These are phyloP conservation scores for Adelognathus sp. DNA, from an alignment of 2,888 invertebrate genomes.

Conservation along the genomic window DNA sequence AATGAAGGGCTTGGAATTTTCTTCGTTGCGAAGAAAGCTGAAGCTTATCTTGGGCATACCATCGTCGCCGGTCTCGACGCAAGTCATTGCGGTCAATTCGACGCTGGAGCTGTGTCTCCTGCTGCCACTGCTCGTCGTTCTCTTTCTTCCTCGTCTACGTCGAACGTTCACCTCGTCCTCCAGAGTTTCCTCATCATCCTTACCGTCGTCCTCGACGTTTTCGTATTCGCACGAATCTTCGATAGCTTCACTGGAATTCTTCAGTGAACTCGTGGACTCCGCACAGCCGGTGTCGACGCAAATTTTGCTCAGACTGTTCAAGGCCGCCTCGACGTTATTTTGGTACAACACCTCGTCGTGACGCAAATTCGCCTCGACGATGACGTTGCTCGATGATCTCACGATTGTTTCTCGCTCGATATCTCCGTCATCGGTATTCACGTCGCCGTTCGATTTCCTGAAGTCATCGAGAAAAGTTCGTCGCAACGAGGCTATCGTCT, in stretches of 20 bases:
- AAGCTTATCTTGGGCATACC: slow-evolving; percentile 76
- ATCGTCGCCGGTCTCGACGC: slow-evolving; percentile 69
- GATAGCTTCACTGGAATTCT: slow-evolving; percentile 26
- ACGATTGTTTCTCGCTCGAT: not conserved
- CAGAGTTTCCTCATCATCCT: not conserved
- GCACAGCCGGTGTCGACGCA: slow-evolving; percentile 48
- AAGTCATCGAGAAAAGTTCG: slow-evolving; percentile 56
- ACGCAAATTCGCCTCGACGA: not conserved
- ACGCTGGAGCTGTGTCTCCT: slow-evolving; percentile 72
- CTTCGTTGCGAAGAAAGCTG: slow-evolving; percentile 71
- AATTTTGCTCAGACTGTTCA: slow-evolving; percentile 61
- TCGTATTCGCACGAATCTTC: slow-evolving; percentile 26
- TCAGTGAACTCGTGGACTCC: slow-evolving; percentile 36
- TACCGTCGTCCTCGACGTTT: not conserved
- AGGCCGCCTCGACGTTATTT: slow-evolving; percentile 65
- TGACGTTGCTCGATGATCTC: not conserved
- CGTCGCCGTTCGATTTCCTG: slow-evolving; percentile 37
- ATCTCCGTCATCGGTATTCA: slow-evolving; percentile 14
- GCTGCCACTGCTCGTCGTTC: slow-evolving; percentile 22
- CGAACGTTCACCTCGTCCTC: slow-evolving; percentile 15
- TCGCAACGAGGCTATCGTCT: slow-evolving; percentile 53
- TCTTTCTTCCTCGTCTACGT: slow-evolving; percentile 31
- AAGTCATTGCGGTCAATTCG: slow-evolving; percentile 73
- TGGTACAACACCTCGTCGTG: slow-evolving; percentile 64
- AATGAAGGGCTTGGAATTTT: slow-evolving; percentile 33